Base-by-base conservation (phyloP, 2,113 vertebrate genomes). In the Bettongia penicillata region DNA sequence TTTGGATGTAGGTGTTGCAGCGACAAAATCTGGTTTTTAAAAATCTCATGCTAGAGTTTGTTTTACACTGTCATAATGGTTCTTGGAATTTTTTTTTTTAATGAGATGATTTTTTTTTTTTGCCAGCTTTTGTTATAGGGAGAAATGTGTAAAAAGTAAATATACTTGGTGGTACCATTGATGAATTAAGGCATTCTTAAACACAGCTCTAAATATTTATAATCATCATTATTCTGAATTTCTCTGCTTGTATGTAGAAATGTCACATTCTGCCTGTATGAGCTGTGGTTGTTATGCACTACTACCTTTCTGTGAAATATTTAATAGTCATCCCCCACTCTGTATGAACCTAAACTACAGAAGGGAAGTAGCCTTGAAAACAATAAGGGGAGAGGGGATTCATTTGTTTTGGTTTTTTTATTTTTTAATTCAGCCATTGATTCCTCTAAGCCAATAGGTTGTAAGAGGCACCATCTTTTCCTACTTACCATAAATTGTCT, bases 1-100 rank as follows among this genome's bases (percentile, higher is more conserved):
- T n/a, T 51, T 97, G 51, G 95, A 93, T 93, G 55, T 91, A 77
- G 84, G 91, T 96, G 53, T 95, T 92, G 91, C 93, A 93, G 77
- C 90, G 91, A 68, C 68, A 23, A n/a, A 91, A 93, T 50, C 28
- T 94, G 28, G 94, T n/a, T 16, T 96, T 96, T 95, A 52, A 53
- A 94, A 93, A 93, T 51, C 94, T 28, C 91, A 93, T 61, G 0
- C 93, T 92, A 94, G 49, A 53, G 91, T 92, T 49, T 26, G 53
- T 90, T 24, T 89, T 91, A 93, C 51, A 57, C 90, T 24, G 51
- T 96, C 94, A 90, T 93, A 31, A 91, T 95, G 92, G 89, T 91
- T 55, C 77, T 77, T 57, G 92, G 24, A 24, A n/a, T 89, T 95
- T 90, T 89, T 92, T n/a, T 51, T 52, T 52, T 52, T 89, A 51